Evolutionary conservation across 2,797 vertebrate species (phyloP).

Genomic region (Manis javanica): DNA sequence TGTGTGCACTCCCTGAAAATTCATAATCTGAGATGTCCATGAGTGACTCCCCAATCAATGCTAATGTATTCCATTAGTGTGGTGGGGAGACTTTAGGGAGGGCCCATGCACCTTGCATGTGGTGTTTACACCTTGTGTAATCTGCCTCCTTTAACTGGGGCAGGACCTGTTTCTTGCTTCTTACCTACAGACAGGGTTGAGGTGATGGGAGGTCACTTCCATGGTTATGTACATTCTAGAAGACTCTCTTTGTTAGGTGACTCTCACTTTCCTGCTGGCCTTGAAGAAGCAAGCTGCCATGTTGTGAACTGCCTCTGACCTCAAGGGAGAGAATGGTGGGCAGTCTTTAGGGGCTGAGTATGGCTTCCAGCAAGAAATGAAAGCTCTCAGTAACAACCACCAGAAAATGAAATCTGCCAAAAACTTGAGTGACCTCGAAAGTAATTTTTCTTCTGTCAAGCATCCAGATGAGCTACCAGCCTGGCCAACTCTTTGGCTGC

Average conservation of each 20-base stretch:
- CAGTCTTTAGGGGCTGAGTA: not conserved
- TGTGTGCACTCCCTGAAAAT: not conserved
- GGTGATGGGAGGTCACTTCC: not conserved
- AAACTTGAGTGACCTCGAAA: not conserved
- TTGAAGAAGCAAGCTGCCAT: not conserved
- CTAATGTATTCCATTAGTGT: not conserved
- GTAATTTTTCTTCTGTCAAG: not conserved
- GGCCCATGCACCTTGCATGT: not conserved
- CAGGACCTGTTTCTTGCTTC: not conserved
- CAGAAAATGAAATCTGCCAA: not conserved
- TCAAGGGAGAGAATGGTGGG: not conserved
- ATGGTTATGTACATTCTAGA: fast-evolving
- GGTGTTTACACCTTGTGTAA: not conserved
- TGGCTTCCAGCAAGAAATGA: not conserved
- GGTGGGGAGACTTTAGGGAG: not conserved
- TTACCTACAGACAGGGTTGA: not conserved
- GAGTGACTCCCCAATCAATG: not conserved
- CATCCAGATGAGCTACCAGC: not conserved
- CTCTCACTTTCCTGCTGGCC: not conserved
- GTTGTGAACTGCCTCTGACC: not conserved
- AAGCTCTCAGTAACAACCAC: not conserved
- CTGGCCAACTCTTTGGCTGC: not conserved
- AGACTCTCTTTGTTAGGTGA: not conserved
- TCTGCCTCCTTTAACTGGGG: not conserved
- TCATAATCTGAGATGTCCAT: not conserved